Conservation (phyloP, 2,888 invertebrate species). For the Periphyllus acericola region DNA sequence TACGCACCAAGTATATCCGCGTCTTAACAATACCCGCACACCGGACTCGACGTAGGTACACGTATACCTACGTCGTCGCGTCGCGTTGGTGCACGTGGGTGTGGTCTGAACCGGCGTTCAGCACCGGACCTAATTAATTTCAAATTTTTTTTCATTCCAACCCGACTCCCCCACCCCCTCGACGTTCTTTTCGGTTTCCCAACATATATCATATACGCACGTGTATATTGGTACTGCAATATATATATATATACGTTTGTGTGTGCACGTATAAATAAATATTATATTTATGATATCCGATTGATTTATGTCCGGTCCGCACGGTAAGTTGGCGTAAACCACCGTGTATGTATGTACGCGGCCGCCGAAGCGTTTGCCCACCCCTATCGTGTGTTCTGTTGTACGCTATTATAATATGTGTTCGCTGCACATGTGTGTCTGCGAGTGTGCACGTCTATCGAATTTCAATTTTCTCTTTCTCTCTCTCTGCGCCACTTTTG, state of each 20-base stretch:
- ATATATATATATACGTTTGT: not conserved
- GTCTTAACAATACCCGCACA: too few species aligned
- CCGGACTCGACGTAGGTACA: too few species aligned
- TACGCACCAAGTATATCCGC: too few species aligned
- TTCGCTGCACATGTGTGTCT: too few species aligned
- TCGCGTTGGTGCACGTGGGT: constrained; percentile 26
- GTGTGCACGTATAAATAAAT: not conserved
- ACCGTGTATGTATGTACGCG: not conserved
- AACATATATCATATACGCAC: not conserved
- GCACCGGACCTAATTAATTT: constrained; percentile 48
- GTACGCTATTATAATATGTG: too few species aligned
- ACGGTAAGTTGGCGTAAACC: constrained; percentile 24
- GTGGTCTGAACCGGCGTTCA: constrained; percentile 18
- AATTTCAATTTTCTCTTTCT: not conserved
- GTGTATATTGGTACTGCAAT: not conserved
- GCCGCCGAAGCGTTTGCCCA: not conserved
- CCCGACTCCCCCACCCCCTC: not conserved
- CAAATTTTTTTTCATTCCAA: constrained; percentile 7
- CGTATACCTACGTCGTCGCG: not conserved
- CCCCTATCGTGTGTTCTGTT: not conserved
- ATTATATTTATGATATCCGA: constrained; percentile 14
- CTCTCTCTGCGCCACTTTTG: not conserved
- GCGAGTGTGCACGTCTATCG: not conserved
- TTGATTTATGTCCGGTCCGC: constrained; percentile 41
- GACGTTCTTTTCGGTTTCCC: not conserved